Conservation (phyloP, 2,113 vertebrate genomes). For the Romanogobio albipinnatus region DNA sequence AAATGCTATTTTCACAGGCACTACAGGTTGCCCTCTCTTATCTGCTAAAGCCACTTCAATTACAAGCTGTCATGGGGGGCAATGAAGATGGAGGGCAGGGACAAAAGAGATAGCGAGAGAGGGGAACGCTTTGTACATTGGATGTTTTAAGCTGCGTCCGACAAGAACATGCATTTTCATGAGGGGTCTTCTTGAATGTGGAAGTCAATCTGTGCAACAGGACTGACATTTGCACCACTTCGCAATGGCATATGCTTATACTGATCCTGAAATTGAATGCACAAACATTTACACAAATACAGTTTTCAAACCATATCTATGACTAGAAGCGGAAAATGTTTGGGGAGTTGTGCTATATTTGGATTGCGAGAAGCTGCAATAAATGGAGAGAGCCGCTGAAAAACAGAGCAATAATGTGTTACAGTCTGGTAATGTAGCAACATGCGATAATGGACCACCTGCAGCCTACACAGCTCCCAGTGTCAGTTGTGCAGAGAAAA, state of each 20-base stretch:
- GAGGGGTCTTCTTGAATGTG: background rate
- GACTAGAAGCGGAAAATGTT: background rate
- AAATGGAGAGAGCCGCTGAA: background rate
- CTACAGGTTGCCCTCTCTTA: constrained; percentile 60
- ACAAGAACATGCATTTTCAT: constrained; percentile 19
- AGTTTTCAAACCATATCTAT: background rate
- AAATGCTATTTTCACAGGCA: constrained; percentile 55
- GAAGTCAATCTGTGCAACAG: background rate
- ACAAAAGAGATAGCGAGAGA: constrained; percentile 22
- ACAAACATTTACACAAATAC: constrained; percentile 9
- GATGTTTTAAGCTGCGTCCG: background rate
- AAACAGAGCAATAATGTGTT: background rate
- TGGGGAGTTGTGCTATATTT: constrained; percentile 2
- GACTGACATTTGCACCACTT: background rate
- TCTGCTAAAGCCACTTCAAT: constrained; percentile 55
- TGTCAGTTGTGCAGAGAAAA: background rate
- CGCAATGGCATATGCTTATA: background rate
- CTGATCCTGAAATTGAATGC: background rate
- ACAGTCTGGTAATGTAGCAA: constrained; percentile 9
- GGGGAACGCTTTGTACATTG: background rate
- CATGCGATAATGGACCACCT: constrained; percentile 26
- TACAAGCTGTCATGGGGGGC: constrained; percentile 46
- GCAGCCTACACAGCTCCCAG: background rate
- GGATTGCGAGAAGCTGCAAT: background rate
- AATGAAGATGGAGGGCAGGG: constrained; percentile 33